phyloP scores from a whole-genome alignment of 37 sponge, comb jelly and placozoan genomes.

The Dysidea cf. avara region DNA sequence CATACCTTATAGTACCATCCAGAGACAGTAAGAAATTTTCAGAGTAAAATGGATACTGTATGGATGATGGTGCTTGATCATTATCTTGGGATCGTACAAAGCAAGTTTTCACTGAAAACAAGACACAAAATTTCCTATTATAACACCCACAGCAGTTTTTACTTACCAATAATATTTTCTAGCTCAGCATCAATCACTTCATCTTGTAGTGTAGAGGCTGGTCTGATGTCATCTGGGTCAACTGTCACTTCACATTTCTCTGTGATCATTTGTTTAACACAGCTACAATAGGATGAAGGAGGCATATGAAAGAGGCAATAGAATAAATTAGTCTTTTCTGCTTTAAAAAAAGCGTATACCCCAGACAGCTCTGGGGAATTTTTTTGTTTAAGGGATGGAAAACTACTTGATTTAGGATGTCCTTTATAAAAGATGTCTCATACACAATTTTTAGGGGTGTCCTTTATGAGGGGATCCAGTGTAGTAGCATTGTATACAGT shows the following conservation, averaged over 20 bases:
- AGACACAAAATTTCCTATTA: neutral
- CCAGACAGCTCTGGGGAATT: too few relatives aligned
- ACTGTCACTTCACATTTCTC: too few relatives aligned
- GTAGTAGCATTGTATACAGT: too few relatives aligned
- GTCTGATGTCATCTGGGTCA: too few relatives aligned
- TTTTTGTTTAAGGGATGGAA: too few relatives aligned
- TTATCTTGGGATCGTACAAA: slow-evolving; percentile 52
- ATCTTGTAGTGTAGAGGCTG: slow-evolving; percentile 6
- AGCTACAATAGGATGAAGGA: neutral
- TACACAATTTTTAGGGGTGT: too few relatives aligned
- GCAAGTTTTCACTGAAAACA: slow-evolving; percentile 58
- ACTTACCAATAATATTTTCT: slow-evolving; percentile 62
- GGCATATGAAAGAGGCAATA: neutral
- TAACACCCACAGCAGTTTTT: neutral
- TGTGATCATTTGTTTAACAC: too few relatives aligned
- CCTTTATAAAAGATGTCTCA: too few relatives aligned
- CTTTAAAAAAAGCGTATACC: too few relatives aligned
- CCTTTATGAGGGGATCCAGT: too few relatives aligned
- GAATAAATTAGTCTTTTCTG: neutral
- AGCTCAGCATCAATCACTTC: slow-evolving; percentile 31
- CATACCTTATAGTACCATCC: slow-evolving; percentile 60
- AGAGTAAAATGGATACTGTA: slow-evolving; percentile 60
- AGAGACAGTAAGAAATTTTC: slow-evolving; percentile 33
- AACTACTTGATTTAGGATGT: too few relatives aligned
- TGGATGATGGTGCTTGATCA: slow-evolving; percentile 34